These are phyloP conservation scores for Melangyna quadrimaculata DNA, from an alignment of 2,888 invertebrate genomes.

Conservation along the genomic window DNA sequence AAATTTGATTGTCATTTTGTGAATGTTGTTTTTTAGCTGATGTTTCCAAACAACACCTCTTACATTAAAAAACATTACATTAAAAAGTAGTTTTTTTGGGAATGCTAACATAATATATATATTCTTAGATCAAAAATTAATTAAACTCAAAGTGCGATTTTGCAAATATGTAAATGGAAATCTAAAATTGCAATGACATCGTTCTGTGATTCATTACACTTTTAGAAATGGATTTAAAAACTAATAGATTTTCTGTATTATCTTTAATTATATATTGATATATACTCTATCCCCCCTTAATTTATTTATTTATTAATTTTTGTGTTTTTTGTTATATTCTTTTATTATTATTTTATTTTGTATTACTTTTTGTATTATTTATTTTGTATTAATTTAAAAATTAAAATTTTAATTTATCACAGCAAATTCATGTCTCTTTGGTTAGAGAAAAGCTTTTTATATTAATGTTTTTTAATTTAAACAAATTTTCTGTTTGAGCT, in stretches of 20 bases:
- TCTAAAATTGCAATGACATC: constrained; percentile 67
- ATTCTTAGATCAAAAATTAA: constrained; percentile 51
- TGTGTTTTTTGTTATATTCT: constrained; percentile 41
- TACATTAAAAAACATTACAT: constrained; percentile 57
- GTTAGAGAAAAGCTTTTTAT: constrained; percentile 70
- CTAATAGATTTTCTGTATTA: constrained; percentile 78
- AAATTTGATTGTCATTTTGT: not conserved
- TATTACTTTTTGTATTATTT: constrained; percentile 38
- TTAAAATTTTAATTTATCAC: constrained; percentile 74
- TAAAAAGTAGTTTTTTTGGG: constrained; percentile 63
- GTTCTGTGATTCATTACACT: constrained; percentile 61
- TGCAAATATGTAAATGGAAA: constrained; percentile 58
- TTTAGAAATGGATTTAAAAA: constrained; percentile 78
- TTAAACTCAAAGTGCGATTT: constrained; percentile 52
- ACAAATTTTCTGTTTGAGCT: constrained; percentile 41
- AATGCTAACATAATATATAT: constrained; percentile 56
- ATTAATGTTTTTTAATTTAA: constrained; percentile 58
- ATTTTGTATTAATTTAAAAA: not conserved
- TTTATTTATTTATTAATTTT: constrained; percentile 51
- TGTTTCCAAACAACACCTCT: constrained; percentile 47
- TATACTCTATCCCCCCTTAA: constrained; percentile 49
- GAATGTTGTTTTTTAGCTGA: constrained; percentile 21
- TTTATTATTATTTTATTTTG: constrained; percentile 63
- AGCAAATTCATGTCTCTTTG: constrained; percentile 76
- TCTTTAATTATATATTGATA: constrained; percentile 62